Conservation (phyloP, 2,888 invertebrate species). For the Brachypterus glaber region DNA sequence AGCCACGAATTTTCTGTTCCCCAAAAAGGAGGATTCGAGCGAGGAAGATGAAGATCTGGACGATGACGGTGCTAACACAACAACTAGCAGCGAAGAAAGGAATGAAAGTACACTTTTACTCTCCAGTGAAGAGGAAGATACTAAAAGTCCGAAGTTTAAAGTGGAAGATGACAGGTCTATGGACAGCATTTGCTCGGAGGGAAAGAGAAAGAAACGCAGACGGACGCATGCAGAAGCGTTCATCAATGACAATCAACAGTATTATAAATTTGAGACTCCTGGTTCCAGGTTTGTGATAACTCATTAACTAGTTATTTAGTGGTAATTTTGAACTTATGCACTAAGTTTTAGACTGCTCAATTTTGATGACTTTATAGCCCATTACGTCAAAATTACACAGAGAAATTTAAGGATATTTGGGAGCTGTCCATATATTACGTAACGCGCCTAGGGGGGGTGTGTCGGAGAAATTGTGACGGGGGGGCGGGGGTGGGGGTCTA, state of each 20-base stretch:
- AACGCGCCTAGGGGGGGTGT: too few relatives aligned
- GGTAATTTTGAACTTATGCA: too few relatives aligned
- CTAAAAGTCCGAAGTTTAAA: conserved; percentile 20
- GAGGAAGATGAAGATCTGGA: conserved; percentile 40
- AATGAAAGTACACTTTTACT: conserved; percentile 19
- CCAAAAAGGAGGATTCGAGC: conserved; percentile 50
- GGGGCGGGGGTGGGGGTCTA: too few relatives aligned
- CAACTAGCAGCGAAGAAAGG: conserved; percentile 14
- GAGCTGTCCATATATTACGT: too few relatives aligned
- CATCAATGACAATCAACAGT: conserved; percentile 50
- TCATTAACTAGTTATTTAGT: too few relatives aligned
- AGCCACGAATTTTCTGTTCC: conserved; percentile 81
- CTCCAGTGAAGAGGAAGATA: conserved; percentile 16
- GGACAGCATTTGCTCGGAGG: conserved; percentile 32
- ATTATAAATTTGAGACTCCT: conserved; percentile 44
- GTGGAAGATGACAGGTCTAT: conserved; percentile 32
- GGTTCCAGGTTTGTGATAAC: conserved; percentile 44
- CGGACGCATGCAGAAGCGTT: conserved; percentile 50
- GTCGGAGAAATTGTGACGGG: too few relatives aligned
- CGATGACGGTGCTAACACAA: conserved; percentile 42
- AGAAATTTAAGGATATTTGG: too few relatives aligned
- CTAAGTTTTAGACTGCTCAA: too few relatives aligned
- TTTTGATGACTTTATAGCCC: too few relatives aligned
- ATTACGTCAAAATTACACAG: too few relatives aligned
- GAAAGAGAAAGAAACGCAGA: conserved; percentile 35